A percentile compares a stretch with the other conserved stretches of the same genome.
Evolutionary conservation across 30 jellyfish, hydroid and myxozoan genomes (phyloP).

Genomic region (Morbakka virulenta): DNA sequence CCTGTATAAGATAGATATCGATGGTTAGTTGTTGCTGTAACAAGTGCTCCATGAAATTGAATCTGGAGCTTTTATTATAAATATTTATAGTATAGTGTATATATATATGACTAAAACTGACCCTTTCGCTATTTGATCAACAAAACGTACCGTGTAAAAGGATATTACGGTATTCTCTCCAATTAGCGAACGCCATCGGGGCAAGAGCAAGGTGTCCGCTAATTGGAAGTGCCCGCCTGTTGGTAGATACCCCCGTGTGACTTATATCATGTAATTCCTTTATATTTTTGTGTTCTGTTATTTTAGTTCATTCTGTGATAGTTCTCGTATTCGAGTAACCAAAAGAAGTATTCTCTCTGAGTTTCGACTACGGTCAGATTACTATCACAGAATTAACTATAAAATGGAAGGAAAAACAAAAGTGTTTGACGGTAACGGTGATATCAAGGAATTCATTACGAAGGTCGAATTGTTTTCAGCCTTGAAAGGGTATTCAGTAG

Average conservation of each 20-base stretch:
- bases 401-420: constrained; percentile 8
- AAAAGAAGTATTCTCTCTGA: not conserved
- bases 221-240: too few relatives aligned
- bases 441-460: constrained; percentile 22
- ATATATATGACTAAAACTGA: too few relatives aligned
- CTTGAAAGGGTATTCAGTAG: constrained; percentile 34
- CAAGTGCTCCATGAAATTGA: too few relatives aligned
- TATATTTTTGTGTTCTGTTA: not conserved
- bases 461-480: constrained; percentile 34
- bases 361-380: not conserved
- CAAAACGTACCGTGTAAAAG: too few relatives aligned
- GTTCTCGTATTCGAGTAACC: constrained; percentile 5
- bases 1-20: too few relatives aligned
- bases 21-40: too few relatives aligned
- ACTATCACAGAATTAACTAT: constrained; percentile 3
- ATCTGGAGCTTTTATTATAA: too few relatives aligned
- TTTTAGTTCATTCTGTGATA: constrained; percentile 1
- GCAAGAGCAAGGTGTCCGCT: too few relatives aligned
- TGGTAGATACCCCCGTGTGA: not conserved
- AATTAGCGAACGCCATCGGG: too few relatives aligned
- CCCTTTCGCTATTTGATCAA: too few relatives aligned
- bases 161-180: too few relatives aligned
- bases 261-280: not conserved
- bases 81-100: too few relatives aligned
- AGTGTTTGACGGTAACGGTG: constrained; percentile 19